Evolutionary conservation across 2,888 invertebrate genomes (phyloP), one percentile per base, ranked within the genome.

Genomic region (Conistra vaccinii): DNA sequence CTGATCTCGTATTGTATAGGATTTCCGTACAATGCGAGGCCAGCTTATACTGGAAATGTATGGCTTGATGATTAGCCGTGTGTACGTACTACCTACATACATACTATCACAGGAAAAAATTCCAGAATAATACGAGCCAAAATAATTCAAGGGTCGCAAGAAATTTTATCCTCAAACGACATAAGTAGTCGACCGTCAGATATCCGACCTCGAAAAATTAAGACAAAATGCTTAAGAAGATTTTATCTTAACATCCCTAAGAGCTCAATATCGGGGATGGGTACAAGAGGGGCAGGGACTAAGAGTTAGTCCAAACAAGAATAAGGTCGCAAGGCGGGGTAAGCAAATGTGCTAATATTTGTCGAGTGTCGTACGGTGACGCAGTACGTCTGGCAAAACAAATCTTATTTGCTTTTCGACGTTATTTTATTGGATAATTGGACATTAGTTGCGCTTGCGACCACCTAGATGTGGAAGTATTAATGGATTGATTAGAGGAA

Each of bases 291-390:
- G 84, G 87, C 84, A 87, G 85, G 83, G 87, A 84, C 81, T 78
- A 81, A 88, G 87, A 83, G 84, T 74, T 87, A 88, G 89, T 86
- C 73, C 89, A 91, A 90, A 91, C 90, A 92, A 84, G 90, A 90
- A 91, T 91, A 91, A 90, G 90, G 89, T 87, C 87, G 87, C 87
- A 78, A 76, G 85, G 87, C 81, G 57, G 83, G 82, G 86, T 80
- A 80, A 85, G 83, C 81, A 87, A 80, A 79, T 79, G 87, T 72
- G 84, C 88, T 92, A 93, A 93, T 91, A 92, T 94, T 93, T 91
- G 90, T 78, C 60, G 69, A 89, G 86, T 85, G 89, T 88, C 89
- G 83, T 83, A 85, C 78, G 70, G 87, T 90, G 90, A 91, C 90
- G 90, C 87, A 90, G 91, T 85, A 84, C 81, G 74, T 86, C 80